Base-by-base conservation (phyloP, 1,140 invertebrate species). In the Cyclina sinensis region DNA sequence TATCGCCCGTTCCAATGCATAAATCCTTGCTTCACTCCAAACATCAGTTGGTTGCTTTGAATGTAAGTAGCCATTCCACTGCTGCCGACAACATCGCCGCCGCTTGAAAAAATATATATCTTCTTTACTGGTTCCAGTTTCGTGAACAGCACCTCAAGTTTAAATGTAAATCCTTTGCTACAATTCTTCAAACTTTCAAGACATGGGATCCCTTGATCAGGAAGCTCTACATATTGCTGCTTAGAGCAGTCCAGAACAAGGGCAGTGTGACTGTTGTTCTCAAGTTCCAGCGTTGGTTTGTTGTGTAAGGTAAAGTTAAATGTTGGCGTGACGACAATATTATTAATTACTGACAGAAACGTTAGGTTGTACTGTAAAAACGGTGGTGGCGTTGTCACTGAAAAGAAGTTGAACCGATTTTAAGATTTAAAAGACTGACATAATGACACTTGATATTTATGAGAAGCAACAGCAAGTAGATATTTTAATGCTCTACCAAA, bases 251-350 rank as follows among this genome's bases (percentile, higher is more conserved):
- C 43, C n/a, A 88, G 48, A n/a, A 51, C 62, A 7, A 88, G 11
- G 1, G 59, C 39, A 18, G 78, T 81, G 37, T 80, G 78, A 27
- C 78, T 74, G 43, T 88, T 70, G 27, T 81, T 88, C n/a, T 81
- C 16, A 5, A 88, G 59, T 73, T 88, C 76, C 30, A 88, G 57
- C 0, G 27, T 39, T 32, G 86, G 86, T 0, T 70, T 80, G 30
- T 74, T 74, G 48, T 88, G 76, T 5, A 88, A 27, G 5, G 86
- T 81, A 37, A 88, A 88, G 86, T 88, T 88, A 37, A 88, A 88
- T 5, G 76, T 70, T 70, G 86, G 86, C 1, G 86, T 88, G 37
- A 88, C 57, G 0, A 88, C 32, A 11, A 88, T 32, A 11, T 88
- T 79, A 59, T 68, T 46, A 9, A 37, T 65, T 21, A 88, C 73